phyloP scores from a whole-genome alignment of 2,113 vertebrate species.

The Nycticebus coucang region DNA sequence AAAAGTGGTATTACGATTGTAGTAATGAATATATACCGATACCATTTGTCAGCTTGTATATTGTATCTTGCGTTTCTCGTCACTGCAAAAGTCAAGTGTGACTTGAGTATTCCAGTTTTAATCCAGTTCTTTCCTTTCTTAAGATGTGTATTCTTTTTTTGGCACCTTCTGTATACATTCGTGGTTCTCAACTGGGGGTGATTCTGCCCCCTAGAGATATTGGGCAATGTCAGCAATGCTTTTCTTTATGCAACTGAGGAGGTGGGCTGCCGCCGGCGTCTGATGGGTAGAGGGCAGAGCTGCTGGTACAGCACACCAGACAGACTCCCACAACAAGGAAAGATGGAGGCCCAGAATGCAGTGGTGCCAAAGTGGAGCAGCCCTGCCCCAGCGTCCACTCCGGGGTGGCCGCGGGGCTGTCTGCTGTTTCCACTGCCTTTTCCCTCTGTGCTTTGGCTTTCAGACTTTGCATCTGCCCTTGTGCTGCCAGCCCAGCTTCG shows the following conservation, averaged over 20 bases:
- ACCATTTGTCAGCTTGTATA: too few relatives aligned
- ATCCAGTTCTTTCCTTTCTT: too few relatives aligned
- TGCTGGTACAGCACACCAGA: not conserved
- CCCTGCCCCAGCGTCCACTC: not conserved
- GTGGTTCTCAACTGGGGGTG: not conserved
- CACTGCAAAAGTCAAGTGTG: too few relatives aligned
- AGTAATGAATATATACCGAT: too few relatives aligned
- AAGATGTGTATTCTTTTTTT: too few relatives aligned
- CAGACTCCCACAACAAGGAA: not conserved
- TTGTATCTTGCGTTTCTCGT: too few relatives aligned
- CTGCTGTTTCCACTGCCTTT: not conserved
- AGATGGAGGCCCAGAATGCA: not conserved
- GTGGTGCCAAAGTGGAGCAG: not conserved
- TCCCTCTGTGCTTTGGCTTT: not conserved
- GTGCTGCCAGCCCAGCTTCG: not conserved
- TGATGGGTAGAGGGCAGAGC: not conserved
- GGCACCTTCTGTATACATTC: not conserved
- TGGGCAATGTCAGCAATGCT: not conserved
- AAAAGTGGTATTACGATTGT: too few relatives aligned
- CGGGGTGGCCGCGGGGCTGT: rapidly evolving
- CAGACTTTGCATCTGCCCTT: not conserved
- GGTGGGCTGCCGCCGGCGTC: not conserved
- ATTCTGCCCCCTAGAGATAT: not conserved
- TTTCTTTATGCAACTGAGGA: not conserved
- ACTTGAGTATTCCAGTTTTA: too few relatives aligned